These are phyloP conservation scores for Peucedramus taeniatus DNA, from an alignment of 2,113 vertebrate genomes.

Conservation along the genomic window DNA sequence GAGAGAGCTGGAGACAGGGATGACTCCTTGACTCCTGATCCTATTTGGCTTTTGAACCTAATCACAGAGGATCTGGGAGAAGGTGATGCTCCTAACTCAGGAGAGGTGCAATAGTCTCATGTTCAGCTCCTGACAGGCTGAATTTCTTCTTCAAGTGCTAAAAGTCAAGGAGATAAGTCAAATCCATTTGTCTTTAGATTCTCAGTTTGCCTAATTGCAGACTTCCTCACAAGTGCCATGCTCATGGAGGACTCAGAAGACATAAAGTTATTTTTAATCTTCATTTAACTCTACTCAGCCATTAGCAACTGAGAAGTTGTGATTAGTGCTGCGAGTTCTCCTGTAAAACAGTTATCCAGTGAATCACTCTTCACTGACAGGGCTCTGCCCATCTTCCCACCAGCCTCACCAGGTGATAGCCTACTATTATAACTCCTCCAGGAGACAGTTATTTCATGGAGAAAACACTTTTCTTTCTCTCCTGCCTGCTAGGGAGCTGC, in stretches of 20 bases:
- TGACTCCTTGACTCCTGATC: not conserved
- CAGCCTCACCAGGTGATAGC: slow-evolving; percentile 1
- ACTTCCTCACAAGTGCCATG: not conserved
- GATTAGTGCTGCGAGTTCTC: not conserved
- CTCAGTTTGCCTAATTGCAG: not conserved
- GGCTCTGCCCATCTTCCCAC: slow-evolving; percentile 28
- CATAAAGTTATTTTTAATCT: not conserved
- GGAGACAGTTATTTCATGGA: not conserved
- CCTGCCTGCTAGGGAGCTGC: not conserved
- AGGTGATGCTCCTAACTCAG: not conserved
- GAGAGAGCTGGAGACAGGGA: not conserved
- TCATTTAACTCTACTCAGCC: slow-evolving; percentile 7
- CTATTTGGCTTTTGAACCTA: not conserved
- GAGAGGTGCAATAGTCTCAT: not conserved
- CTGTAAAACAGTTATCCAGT: slow-evolving; percentile 15
- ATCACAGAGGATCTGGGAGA: not conserved
- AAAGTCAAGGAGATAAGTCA: not conserved
- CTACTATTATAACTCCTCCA: not conserved
- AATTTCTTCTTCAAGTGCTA: not conserved
- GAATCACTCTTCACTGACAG: slow-evolving; percentile 35
- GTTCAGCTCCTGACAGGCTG: not conserved
- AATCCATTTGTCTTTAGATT: not conserved
- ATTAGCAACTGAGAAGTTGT: slow-evolving; percentile 26
- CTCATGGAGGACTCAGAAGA: not conserved
- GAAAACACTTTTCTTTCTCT: not conserved